These are phyloP conservation scores for Ceyx cyanopectus DNA, from an alignment of 2,113 vertebrate genomes.

Conservation along the genomic window DNA sequence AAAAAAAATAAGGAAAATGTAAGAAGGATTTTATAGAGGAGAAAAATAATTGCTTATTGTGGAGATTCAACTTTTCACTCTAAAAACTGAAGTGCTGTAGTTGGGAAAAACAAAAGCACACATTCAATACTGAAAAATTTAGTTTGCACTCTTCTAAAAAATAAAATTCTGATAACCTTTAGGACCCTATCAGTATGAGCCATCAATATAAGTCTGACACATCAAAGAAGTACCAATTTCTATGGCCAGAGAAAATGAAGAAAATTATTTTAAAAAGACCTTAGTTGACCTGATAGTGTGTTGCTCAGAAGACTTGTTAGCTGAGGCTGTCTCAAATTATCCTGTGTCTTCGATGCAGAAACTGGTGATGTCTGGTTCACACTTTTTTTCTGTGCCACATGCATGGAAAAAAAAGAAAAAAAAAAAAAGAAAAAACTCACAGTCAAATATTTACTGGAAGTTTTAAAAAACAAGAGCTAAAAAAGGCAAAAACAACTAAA, in stretches of 20 bases:
- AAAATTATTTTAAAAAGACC: conserved; percentile 55
- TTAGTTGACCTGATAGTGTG: conserved; percentile 73
- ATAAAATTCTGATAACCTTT: background rate
- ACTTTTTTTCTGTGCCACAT: conserved; percentile 74
- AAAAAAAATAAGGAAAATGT: background rate
- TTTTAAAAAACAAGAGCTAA: background rate
- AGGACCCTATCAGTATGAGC: background rate
- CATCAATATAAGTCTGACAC: background rate
- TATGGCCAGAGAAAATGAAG: conserved; percentile 1
- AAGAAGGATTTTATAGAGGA: background rate
- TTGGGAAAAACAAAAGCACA: background rate
- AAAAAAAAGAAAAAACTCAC: background rate
- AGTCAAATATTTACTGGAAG: conserved; percentile 4
- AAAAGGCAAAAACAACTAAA: background rate
- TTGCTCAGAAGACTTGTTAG: conserved; percentile 83
- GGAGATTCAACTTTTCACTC: background rate
- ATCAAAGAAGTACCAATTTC: background rate
- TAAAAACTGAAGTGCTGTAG: background rate
- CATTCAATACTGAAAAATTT: background rate
- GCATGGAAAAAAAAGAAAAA: background rate
- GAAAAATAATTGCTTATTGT: background rate
- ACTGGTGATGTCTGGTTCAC: conserved; percentile 77
- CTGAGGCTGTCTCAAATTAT: conserved; percentile 79
- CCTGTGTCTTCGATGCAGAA: conserved; percentile 79
- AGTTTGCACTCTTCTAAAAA: background rate